phyloP scores from a whole-genome alignment of 2,797 vertebrate species.

The Catamblyrhynchus diadema region DNA sequence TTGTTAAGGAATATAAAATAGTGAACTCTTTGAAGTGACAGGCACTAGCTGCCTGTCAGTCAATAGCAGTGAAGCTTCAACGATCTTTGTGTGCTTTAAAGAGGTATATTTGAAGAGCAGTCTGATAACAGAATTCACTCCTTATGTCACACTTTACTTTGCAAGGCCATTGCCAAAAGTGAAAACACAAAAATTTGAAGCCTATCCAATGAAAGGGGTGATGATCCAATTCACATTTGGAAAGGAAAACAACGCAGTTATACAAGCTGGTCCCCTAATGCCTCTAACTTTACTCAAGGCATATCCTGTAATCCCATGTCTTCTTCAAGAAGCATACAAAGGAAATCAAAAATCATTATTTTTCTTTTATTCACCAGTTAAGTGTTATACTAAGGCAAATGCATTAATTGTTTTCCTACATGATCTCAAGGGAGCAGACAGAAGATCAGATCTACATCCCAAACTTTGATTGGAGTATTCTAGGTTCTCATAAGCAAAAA shows the following conservation, averaged over 20 bases:
- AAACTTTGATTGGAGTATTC: not conserved
- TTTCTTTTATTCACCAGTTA: not conserved
- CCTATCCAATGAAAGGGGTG: not conserved
- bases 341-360: fast-evolving
- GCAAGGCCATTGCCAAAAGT: not conserved
- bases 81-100: not conserved
- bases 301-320: not conserved
- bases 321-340: not conserved
- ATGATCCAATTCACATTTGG: not conserved
- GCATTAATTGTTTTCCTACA: not conserved
- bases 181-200: not conserved
- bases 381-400: not conserved
- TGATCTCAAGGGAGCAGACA: not conserved
- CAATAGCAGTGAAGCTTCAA: not conserved
- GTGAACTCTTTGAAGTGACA: not conserved
- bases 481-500: not conserved
- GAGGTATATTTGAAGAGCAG: not conserved
- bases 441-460: not conserved
- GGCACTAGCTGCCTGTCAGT: not conserved
- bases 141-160: not conserved
- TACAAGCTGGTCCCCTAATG: not conserved
- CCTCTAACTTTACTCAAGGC: not conserved
- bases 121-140: not conserved
- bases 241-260: not conserved
- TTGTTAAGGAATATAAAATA: not conserved